Conservation (phyloP, 2,888 invertebrate species). For the Osedax frankpressi region DNA sequence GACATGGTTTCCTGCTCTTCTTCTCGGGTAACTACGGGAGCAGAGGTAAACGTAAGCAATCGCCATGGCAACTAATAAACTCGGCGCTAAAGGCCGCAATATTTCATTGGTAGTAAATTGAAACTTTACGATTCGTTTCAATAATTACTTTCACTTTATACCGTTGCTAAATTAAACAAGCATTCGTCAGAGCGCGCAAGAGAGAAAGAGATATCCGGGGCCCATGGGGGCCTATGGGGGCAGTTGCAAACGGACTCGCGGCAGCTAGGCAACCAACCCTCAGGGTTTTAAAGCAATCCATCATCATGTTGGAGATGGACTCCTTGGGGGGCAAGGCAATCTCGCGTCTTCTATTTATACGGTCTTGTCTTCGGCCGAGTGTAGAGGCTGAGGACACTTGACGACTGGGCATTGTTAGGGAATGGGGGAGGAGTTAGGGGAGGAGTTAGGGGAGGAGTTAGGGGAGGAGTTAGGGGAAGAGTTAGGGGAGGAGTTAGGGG, state of each 20-base stretch:
- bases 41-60: no score
- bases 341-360: background rate
- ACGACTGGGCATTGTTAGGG: background rate
- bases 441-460: background rate
- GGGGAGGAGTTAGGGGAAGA: background rate
- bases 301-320: background rate
- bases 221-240: no score
- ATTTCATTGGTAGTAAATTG: no score
- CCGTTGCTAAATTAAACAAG: no score
- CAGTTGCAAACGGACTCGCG: background rate
- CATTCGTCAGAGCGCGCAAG: no score
- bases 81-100: no score
- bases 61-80: no score
- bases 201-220: no score
- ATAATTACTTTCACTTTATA: no score
- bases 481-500: background rate
- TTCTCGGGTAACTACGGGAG: background rate
- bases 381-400: background rate
- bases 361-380: background rate
- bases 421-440: background rate
- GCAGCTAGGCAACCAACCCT: background rate
- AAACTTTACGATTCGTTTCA: no score
- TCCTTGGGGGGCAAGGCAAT: background rate
- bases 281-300: background rate
- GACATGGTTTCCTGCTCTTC: conserved; percentile 2